Conservation (phyloP, 2,888 invertebrate species). For the Marasmarcha lunaedactyla region DNA sequence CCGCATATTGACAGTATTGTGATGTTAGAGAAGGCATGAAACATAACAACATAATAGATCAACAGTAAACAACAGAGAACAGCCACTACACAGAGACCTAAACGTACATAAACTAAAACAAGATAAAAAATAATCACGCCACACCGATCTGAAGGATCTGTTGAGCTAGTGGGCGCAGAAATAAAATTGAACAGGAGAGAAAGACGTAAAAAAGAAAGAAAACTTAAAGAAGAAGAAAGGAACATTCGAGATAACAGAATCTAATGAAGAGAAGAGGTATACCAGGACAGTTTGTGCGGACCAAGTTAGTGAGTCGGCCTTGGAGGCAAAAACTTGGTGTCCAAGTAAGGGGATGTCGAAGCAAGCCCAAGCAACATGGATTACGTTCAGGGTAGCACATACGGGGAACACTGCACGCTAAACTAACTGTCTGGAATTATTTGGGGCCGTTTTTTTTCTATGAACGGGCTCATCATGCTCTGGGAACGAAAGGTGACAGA, state of each 20-base stretch:
- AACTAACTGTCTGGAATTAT: constrained; percentile 43
- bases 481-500: constrained; percentile 31
- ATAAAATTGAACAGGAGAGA: neutral
- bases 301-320: constrained; percentile 24
- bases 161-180: constrained; percentile 1
- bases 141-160: constrained; percentile 34
- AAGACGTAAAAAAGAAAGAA: constrained; percentile 14
- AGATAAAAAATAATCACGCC: constrained; percentile 39
- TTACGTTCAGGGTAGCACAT: constrained; percentile 38
- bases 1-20: constrained; percentile 64
- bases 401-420: constrained; percentile 41
- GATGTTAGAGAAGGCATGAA: constrained; percentile 68
- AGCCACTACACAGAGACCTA: constrained; percentile 70
- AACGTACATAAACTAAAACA: constrained; percentile 54
- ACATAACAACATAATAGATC: constrained; percentile 64
- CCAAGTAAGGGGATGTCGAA: constrained; percentile 43
- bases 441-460: constrained; percentile 32
- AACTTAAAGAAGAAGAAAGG: constrained; percentile 27
- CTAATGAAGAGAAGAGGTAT: constrained; percentile 41
- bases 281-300: constrained; percentile 28
- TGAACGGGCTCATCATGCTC: constrained; percentile 56
- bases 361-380: constrained; percentile 66
- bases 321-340: constrained; percentile 26
- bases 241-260: constrained; percentile 33
- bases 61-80: constrained; percentile 70